Conservation (phyloP, 2,888 invertebrate genomes). For the Epinotia nisella region DNA sequence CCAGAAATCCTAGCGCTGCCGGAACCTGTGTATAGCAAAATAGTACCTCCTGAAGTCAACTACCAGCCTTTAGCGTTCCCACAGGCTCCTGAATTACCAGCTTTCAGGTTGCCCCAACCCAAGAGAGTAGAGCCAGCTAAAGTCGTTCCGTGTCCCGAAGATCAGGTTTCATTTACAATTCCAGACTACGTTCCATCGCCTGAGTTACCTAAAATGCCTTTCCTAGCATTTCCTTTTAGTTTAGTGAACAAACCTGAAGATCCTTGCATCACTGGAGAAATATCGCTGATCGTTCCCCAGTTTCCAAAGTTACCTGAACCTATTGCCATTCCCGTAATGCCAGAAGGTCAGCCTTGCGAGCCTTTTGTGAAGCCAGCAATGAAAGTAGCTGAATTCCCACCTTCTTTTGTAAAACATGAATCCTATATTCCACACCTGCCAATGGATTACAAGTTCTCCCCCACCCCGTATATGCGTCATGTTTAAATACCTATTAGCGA, state of each 20-base stretch:
- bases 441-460: neutral
- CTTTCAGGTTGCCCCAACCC: slow-evolving; percentile 37
- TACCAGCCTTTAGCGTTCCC: slow-evolving; percentile 44
- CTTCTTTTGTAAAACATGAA: slow-evolving; percentile 20
- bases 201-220: slow-evolving; percentile 11
- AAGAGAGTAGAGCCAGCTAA: neutral
- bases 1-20: neutral
- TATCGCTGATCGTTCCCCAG: slow-evolving; percentile 17
- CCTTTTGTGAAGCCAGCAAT: neutral
- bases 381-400: slow-evolving; percentile 12
- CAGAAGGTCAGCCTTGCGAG: slow-evolving; percentile 20
- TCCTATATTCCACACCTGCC: neutral
- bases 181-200: slow-evolving; percentile 14
- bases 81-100: slow-evolving; percentile 46
- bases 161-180: neutral
- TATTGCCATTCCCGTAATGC: neutral
- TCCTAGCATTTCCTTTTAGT: slow-evolving; percentile 4
- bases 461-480: neutral
- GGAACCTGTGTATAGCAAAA: slow-evolving; percentile 10
- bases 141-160: slow-evolving; percentile 18
- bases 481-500: neutral
- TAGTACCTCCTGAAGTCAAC: neutral
- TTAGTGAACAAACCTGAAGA: slow-evolving; percentile 26
- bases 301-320: neutral
- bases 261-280: slow-evolving; percentile 22